phyloP scores from a whole-genome alignment of 2,888 invertebrate species.

The Spisula subtruncata region DNA sequence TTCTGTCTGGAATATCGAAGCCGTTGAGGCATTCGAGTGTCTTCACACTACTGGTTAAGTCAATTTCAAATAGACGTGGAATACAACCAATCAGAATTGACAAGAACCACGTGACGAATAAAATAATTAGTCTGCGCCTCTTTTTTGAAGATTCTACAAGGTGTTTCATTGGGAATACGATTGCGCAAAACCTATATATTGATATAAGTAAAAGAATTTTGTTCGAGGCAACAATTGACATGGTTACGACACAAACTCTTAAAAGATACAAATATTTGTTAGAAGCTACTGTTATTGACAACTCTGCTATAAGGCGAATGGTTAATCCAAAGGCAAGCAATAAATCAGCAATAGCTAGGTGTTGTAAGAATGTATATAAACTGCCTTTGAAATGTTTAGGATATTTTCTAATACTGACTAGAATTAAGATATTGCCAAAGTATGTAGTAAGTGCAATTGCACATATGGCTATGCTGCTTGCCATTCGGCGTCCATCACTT shows the following conservation, averaged over 20 bases:
- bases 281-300: background rate
- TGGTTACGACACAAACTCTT: background rate
- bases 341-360: constrained; percentile 36
- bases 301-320: background rate
- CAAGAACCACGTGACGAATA: constrained; percentile 21
- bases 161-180: constrained; percentile 42
- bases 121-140: background rate
- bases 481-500: background rate
- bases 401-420: constrained; percentile 15
- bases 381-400: constrained; percentile 25
- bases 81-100: constrained; percentile 5
- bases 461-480: background rate
- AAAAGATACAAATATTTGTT: constrained; percentile 25
- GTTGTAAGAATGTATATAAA: constrained; percentile 15
- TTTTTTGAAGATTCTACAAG: background rate
- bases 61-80: background rate
- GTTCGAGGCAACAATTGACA: constrained; percentile 9
- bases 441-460: constrained; percentile 17
- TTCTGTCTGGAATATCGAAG: background rate
- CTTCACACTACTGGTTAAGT: background rate
- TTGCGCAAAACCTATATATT: constrained; percentile 42
- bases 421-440: constrained; percentile 42
- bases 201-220: constrained; percentile 27
- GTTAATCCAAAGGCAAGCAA: constrained; percentile 33
- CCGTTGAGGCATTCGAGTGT: background rate